phyloP scores from a whole-genome alignment of 2,888 invertebrate genomes.

The Seladonia tumulorum region DNA sequence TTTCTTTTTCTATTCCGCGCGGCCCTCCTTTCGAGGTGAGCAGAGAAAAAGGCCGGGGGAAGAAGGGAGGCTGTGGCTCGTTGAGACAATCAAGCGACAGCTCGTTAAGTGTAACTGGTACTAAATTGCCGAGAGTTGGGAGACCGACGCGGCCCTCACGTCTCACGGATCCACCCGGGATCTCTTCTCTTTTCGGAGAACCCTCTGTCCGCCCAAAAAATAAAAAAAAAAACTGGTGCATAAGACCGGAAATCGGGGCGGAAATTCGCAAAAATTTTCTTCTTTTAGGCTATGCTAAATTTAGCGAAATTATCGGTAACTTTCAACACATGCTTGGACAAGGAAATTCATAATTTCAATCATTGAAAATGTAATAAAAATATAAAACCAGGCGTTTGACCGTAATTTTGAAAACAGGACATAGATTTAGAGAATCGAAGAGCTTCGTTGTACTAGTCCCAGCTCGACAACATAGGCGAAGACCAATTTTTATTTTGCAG shows the following conservation, averaged over 20 bases:
- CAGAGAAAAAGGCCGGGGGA: conserved; percentile 51
- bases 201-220: not conserved
- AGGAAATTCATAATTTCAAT: too few relatives aligned
- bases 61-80: conserved; percentile 57
- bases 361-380: too few relatives aligned
- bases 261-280: not conserved
- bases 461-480: too few relatives aligned
- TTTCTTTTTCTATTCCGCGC: conserved; percentile 45
- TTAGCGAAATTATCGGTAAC: too few relatives aligned
- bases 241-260: not conserved
- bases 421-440: too few relatives aligned
- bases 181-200: not conserved
- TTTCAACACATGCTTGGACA: too few relatives aligned
- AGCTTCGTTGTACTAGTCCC: too few relatives aligned
- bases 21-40: conserved; percentile 48
- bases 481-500: too few relatives aligned
- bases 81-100: conserved; percentile 73
- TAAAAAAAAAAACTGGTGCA: too few relatives aligned
- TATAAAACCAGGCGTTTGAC: too few relatives aligned
- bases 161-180: not conserved
- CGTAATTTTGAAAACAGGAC: too few relatives aligned
- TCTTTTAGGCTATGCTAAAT: too few relatives aligned
- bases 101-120: conserved; percentile 72
- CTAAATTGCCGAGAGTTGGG: conserved; percentile 77
- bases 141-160: conserved; percentile 38